These are phyloP conservation scores for Prolemur simus DNA, from an alignment of 2,113 vertebrate species.

Conservation along the genomic window DNA sequence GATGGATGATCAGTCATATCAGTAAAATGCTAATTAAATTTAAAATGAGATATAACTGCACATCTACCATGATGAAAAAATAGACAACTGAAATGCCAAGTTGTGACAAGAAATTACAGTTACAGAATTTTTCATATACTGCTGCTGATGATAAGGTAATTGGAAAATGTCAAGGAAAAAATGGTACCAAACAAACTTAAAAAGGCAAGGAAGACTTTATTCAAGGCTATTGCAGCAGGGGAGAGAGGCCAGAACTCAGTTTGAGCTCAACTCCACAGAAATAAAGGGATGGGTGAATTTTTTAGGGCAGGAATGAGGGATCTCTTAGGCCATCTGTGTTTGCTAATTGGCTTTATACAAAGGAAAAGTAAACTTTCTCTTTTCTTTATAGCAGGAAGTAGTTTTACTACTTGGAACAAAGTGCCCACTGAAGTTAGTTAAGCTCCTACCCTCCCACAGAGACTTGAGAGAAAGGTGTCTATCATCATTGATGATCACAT, in stretches of 20 bases:
- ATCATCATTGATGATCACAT: not conserved
- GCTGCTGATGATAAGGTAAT: not conserved
- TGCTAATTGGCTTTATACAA: not conserved
- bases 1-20: not conserved
- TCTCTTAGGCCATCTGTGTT: not conserved
- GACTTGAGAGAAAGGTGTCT: not conserved
- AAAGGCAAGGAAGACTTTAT: not conserved
- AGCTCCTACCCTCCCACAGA: not conserved
- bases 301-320: not conserved
- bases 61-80: not conserved
- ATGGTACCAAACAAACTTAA: not conserved
- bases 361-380: not conserved
- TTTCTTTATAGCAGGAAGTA: not conserved
- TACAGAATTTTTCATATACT: not conserved
- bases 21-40: not conserved
- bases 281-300: not conserved
- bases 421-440: not conserved
- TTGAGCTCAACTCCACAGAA: not conserved
- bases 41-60: not conserved
- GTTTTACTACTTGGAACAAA: not conserved
- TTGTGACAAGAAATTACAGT: conserved; percentile 8
- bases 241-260: not conserved
- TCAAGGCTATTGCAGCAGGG: not conserved
- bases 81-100: not conserved
- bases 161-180: not conserved